A percentile compares a stretch with the other conserved stretches of the same genome.
Evolutionary conservation across 2,888 invertebrate genomes (phyloP).

Genomic region (Ferdinandea cuprea): DNA sequence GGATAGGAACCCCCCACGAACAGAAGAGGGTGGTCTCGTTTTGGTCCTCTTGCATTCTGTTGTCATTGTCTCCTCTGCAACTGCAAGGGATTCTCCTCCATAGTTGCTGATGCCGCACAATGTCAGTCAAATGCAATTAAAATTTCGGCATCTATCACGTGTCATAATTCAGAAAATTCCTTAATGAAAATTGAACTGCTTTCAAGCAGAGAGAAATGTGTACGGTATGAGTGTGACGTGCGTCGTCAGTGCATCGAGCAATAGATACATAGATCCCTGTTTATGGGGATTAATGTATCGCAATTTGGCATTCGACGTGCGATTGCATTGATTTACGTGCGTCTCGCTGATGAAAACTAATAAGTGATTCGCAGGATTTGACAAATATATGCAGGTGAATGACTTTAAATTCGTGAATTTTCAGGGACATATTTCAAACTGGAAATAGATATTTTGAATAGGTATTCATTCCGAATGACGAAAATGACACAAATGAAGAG

Average conservation of each 20-base stretch:
- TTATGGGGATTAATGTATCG: constrained; percentile 40
- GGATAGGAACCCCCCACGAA: too few relatives aligned
- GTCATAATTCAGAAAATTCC: constrained; percentile 73
- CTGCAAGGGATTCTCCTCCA: constrained; percentile 24
- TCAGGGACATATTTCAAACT: constrained; percentile 13
- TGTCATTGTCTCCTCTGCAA: constrained; percentile 31
- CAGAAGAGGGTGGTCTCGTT: too few relatives aligned
- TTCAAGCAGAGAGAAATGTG: constrained; percentile 40
- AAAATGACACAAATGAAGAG: not conserved
- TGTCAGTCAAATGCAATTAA: constrained; percentile 66
- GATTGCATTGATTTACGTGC: constrained; percentile 63
- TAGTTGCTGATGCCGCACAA: constrained; percentile 13
- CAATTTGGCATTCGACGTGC: constrained; percentile 52
- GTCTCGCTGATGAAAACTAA: constrained; percentile 1
- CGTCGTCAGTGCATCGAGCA: not conserved
- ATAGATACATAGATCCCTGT: constrained; percentile 2
- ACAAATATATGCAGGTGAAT: constrained; percentile 5
- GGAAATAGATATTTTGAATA: not conserved
- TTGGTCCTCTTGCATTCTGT: too few relatives aligned
- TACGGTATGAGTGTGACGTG: too few relatives aligned
- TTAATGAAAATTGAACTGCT: constrained; percentile 72
- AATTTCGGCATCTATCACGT: constrained; percentile 70
- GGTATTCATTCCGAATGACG: not conserved
- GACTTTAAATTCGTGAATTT: constrained; percentile 34
- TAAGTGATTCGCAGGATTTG: constrained; percentile 16